Percentiles rank a stretch among this genome's conserved stretches.
Conservation (phyloP, 2,888 invertebrate genomes). For the Smittia aterrima region DNA sequence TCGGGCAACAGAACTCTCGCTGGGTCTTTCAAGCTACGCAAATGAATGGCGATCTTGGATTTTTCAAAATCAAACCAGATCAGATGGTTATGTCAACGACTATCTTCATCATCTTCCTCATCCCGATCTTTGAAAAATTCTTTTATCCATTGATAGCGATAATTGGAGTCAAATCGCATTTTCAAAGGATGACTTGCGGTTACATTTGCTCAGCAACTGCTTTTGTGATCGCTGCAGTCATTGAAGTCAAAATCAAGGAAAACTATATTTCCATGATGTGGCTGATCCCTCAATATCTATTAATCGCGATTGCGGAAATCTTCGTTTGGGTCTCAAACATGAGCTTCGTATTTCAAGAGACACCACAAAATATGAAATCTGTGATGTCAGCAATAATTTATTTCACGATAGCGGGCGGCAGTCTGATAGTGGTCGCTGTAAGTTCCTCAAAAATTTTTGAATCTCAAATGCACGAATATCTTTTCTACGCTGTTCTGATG, state of each 20-base stretch:
- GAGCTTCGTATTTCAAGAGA: constrained; percentile 15
- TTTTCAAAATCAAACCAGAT: constrained; percentile 80
- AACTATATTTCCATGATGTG: background rate
- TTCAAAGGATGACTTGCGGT: constrained; percentile 84
- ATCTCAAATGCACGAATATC: constrained; percentile 19
- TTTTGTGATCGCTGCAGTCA: constrained; percentile 79
- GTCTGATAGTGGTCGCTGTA: constrained; percentile 9
- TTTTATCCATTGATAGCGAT: constrained; percentile 78
- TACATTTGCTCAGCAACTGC: constrained; percentile 81
- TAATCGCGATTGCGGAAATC: constrained; percentile 3
- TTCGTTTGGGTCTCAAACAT: constrained; percentile 22
- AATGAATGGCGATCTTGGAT: constrained; percentile 79
- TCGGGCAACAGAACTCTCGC: constrained; percentile 54
- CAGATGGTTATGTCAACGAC: constrained; percentile 95
- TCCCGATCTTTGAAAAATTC: constrained; percentile 76
- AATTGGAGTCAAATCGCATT: constrained; percentile 66
- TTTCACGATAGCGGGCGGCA: constrained; percentile 65
- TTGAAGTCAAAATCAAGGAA: constrained; percentile 57
- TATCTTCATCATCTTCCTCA: constrained; percentile 75
- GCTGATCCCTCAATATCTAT: constrained; percentile 32
- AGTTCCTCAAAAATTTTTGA: constrained; percentile 3
- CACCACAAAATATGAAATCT: constrained; percentile 18
- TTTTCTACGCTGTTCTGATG: constrained; percentile 17
- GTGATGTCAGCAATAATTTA: constrained; percentile 50
- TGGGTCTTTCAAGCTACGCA: constrained; percentile 67